phyloP scores from a whole-genome alignment of 2,113 vertebrate species.

The Turdus rufiventris region DNA sequence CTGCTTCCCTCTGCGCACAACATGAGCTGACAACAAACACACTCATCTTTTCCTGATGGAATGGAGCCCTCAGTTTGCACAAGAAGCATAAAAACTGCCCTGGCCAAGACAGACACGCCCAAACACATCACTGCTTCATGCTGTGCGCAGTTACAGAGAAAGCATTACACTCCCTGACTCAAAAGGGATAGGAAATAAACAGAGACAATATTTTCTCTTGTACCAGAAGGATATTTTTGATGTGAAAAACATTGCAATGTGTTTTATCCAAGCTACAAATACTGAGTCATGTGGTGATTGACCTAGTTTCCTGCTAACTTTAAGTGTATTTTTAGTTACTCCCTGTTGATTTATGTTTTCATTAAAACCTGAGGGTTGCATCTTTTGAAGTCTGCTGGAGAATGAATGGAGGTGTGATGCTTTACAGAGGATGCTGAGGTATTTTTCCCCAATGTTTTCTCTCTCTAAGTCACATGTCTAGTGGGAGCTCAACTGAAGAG shows the following conservation, averaged over 20 bases:
- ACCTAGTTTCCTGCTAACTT: conserved; percentile 59
- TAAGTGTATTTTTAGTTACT: conserved; percentile 47
- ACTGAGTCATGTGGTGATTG: not conserved
- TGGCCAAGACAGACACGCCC: not conserved
- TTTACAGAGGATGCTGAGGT: not conserved
- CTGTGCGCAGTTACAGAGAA: not conserved
- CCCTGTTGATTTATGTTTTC: conserved; percentile 66
- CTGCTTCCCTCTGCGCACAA: not conserved
- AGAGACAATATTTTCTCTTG: not conserved
- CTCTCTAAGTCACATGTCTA: conserved; percentile 28
- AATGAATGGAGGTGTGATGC: conserved; percentile 14
- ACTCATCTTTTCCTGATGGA: not conserved
- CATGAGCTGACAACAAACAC: accelerated
- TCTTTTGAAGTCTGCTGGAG: conserved; percentile 24
- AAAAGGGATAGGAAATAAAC: not conserved
- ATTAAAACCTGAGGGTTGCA: conserved; percentile 51
- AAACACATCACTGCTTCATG: not conserved
- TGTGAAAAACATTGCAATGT: not conserved
- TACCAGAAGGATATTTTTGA: conserved; percentile 14
- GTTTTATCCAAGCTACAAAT: not conserved
- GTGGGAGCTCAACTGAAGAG: conserved; percentile 50
- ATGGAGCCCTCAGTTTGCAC: not conserved
- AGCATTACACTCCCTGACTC: not conserved
- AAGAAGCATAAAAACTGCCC: not conserved
- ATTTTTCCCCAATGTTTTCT: not conserved